These are phyloP conservation scores for Myripristis jacobus DNA, from an alignment of 2,797 vertebrate species.

Conservation along the genomic window DNA sequence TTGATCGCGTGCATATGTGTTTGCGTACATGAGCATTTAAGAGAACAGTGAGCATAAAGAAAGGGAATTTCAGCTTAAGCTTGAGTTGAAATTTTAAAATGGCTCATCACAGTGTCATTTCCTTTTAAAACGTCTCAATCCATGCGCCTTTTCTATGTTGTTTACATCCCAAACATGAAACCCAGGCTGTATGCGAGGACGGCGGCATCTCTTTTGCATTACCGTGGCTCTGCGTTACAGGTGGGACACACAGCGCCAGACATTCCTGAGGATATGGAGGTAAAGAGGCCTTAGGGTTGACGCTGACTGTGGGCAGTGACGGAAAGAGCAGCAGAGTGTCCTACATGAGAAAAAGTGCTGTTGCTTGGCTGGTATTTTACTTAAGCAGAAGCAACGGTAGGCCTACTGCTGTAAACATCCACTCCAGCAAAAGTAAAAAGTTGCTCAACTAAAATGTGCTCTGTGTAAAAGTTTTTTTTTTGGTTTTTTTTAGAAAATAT, in stretches of 20 bases:
- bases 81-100: constrained; percentile 2
- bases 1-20: constrained; percentile 1
- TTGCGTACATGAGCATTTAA: constrained; percentile 42
- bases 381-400: too few species aligned
- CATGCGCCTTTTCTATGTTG: constrained; percentile 20
- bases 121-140: constrained; percentile 8
- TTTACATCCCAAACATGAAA: constrained; percentile 33
- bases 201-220: constrained; percentile 35
- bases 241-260: constrained; percentile 52
- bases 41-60: constrained; percentile 26
- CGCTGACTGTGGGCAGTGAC: constrained; percentile 28
- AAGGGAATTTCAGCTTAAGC: not conserved
- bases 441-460: too few species aligned
- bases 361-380: too few species aligned
- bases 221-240: constrained; percentile 29
- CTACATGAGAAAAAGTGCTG: too few species aligned
- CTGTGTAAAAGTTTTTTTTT: too few species aligned
- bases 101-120: constrained; percentile 33
- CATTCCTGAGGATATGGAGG: constrained; percentile 70
- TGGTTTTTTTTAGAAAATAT: too few species aligned
- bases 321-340: not conserved
- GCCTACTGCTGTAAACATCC: too few species aligned
- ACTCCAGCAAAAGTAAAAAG: not conserved
- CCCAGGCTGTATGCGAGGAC: constrained; percentile 17
- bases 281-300: constrained; percentile 40